These are phyloP conservation scores for Ips typographus DNA, from an alignment of 1,140 invertebrate genomes.

Conservation along the genomic window DNA sequence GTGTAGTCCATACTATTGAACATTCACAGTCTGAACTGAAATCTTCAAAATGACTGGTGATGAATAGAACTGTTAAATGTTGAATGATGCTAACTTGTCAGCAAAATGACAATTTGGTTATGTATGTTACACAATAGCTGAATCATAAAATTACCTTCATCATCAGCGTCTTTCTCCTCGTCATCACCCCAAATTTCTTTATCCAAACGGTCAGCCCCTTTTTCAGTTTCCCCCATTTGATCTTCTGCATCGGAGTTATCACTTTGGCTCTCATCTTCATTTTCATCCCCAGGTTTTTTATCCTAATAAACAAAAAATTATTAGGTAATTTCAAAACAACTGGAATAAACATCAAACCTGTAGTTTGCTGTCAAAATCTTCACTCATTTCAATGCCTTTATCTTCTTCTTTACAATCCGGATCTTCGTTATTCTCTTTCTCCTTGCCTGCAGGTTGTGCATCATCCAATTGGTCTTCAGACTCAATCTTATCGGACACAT, in stretches of 20 bases:
- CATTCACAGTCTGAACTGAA: no score
- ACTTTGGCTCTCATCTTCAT: slow-evolving; percentile 65
- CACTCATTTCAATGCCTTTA: slow-evolving; percentile 91
- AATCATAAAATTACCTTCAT: slow-evolving; percentile 54
- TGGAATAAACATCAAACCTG: slow-evolving; percentile 47
- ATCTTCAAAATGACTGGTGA: no score
- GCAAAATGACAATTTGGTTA: no score
- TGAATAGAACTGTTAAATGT: no score
- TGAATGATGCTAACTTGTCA: no score
- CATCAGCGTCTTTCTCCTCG: slow-evolving; percentile 70
- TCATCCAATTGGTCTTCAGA: slow-evolving; percentile 93
- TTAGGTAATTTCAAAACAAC: neutral
- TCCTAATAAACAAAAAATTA: slow-evolving; percentile 60
- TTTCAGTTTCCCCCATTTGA: slow-evolving; percentile 92
- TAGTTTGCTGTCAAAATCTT: slow-evolving; percentile 85
- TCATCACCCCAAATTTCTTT: slow-evolving; percentile 90
- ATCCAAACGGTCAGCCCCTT: slow-evolving; percentile 75
- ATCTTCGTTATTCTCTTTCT: slow-evolving; percentile 72
- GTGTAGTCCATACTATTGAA: no score
- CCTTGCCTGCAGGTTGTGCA: slow-evolving; percentile 69
- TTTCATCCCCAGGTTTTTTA: slow-evolving; percentile 63
- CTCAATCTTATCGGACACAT: slow-evolving; percentile 93
- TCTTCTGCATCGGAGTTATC: slow-evolving; percentile 83
- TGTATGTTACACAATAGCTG: no score
- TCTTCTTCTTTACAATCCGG: slow-evolving; percentile 89